Evolutionary conservation across 2,888 invertebrate species (phyloP).

Genomic region (Pseudococcus viburni): DNA sequence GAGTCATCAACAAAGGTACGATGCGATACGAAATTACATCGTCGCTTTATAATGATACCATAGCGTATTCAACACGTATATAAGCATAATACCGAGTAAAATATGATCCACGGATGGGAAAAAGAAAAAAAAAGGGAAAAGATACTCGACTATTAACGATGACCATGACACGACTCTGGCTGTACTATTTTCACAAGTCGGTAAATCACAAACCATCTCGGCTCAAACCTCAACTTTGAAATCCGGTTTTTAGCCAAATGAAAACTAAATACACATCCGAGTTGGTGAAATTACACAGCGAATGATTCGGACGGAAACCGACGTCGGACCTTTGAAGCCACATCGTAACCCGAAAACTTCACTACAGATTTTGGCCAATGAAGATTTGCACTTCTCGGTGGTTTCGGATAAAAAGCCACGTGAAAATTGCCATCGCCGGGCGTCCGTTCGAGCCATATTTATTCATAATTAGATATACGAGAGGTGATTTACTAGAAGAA

Average conservation of each 20-base stretch:
- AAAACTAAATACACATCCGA: background rate
- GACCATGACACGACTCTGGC: background rate
- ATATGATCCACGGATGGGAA: background rate
- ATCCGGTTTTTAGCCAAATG: background rate
- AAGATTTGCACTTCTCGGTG: slow-evolving; percentile 19
- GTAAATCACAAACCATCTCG: background rate
- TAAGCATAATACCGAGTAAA: background rate
- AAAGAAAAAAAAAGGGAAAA: background rate
- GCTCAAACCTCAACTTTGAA: background rate
- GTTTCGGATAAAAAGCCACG: background rate
- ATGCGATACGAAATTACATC: background rate
- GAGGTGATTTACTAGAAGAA: slow-evolving; percentile 27
- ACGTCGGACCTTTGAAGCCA: background rate
- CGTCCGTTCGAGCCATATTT: slow-evolving; percentile 2
- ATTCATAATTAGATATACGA: slow-evolving; percentile 15
- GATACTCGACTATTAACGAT: background rate
- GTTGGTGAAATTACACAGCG: background rate
- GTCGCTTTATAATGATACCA: background rate
- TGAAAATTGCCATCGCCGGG: background rate
- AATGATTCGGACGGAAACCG: background rate
- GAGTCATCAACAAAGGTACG: background rate
- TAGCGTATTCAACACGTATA: background rate
- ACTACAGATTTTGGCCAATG: background rate
- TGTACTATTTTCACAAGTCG: background rate
- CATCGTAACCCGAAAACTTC: background rate